These are phyloP conservation scores for Stratiolaelaps scimitus DNA, from an alignment of 1,140 invertebrate genomes.

Conservation along the genomic window DNA sequence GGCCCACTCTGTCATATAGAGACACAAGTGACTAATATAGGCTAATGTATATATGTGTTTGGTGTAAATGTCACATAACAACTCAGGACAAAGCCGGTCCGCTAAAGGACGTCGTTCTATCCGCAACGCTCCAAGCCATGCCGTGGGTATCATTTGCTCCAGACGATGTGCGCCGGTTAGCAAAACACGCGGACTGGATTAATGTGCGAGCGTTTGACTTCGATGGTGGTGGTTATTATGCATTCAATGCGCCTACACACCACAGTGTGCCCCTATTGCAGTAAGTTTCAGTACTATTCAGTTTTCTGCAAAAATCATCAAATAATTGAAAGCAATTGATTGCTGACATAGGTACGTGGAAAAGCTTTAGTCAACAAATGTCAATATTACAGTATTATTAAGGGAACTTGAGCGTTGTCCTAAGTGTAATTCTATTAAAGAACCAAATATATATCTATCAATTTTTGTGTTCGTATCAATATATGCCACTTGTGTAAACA, in stretches of 20 bases:
- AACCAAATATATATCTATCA: neutral
- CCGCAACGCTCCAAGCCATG: conserved; percentile 9
- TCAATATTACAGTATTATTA: neutral
- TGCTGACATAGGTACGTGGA: too few species aligned
- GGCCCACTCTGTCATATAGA: too few species aligned
- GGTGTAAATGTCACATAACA: too few species aligned
- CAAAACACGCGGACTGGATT: conserved; percentile 13
- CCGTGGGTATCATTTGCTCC: neutral
- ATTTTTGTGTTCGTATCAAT: too few species aligned
- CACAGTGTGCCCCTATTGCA: conserved; percentile 1
- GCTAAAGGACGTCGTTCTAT: neutral
- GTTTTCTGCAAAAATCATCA: too few species aligned
- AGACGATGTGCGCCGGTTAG: conserved; percentile 2
- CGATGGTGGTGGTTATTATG: neutral
- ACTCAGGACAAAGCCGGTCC: too few species aligned
- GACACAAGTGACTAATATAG: too few species aligned
- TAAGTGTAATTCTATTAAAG: neutral
- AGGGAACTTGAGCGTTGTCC: too few species aligned
- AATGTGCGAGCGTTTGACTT: conserved; percentile 3
- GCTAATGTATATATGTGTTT: too few species aligned
- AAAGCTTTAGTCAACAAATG: too few species aligned
- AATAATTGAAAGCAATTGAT: too few species aligned
- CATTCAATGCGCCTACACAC: neutral
- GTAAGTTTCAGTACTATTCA: neutral
- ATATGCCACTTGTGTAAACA: too few species aligned